phyloP scores from a whole-genome alignment of 2,113 vertebrate species.

The Crotalus horridus region DNA sequence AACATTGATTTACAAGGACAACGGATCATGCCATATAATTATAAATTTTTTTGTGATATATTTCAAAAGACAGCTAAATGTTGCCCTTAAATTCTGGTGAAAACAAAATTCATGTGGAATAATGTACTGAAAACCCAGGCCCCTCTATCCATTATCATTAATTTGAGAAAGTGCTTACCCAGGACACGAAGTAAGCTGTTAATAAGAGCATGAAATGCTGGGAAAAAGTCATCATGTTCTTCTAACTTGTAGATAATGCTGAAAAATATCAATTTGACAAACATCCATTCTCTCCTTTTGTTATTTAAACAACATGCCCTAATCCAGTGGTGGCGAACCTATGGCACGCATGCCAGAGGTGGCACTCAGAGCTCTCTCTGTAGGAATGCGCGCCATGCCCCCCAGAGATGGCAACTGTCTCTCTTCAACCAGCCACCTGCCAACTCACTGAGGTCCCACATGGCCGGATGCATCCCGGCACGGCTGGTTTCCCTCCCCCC shows the following conservation, averaged over 20 bases:
- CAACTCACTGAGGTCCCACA: too few species aligned
- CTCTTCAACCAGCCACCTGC: too few species aligned
- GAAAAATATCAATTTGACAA: slow-evolving; percentile 16
- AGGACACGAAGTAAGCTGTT: slow-evolving; percentile 76
- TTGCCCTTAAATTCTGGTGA: neutral
- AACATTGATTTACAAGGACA: neutral
- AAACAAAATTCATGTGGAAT: neutral
- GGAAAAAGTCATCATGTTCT: slow-evolving; percentile 87
- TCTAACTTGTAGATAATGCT: slow-evolving; percentile 84
- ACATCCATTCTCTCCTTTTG: neutral
- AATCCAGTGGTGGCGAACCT: too few species aligned
- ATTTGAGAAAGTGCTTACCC: slow-evolving; percentile 67
- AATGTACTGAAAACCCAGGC: too few species aligned
- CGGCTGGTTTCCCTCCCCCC: too few species aligned
- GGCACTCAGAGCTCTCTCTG: too few species aligned
- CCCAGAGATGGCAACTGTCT: too few species aligned
- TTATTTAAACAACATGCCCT: neutral
- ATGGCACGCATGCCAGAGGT: too few species aligned
- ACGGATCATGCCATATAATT: neutral
- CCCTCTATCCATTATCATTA: neutral
- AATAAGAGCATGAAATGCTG: slow-evolving; percentile 81
- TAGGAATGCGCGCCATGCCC: too few species aligned
- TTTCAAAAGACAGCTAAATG: neutral
- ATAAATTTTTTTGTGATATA: neutral
- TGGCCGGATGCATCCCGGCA: too few species aligned